Evolutionary conservation across 2,888 invertebrate genomes (phyloP).

Genomic region (Tetragonisca angustula): DNA sequence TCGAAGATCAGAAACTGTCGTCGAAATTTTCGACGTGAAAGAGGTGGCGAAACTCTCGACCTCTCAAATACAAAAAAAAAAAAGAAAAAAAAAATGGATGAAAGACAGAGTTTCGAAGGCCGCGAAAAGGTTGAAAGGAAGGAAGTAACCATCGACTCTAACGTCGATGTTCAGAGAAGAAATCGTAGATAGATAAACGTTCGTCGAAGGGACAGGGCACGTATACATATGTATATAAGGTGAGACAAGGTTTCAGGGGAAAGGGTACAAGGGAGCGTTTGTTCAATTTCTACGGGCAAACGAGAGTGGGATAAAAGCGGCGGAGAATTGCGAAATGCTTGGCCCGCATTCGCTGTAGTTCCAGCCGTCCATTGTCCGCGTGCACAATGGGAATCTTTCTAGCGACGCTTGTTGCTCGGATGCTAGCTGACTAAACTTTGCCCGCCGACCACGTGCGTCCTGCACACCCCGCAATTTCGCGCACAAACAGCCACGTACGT

Average conservation of each 20-base stretch:
- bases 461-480: constrained; percentile 63
- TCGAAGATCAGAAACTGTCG: no score
- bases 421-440: constrained; percentile 70
- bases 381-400: constrained; percentile 74
- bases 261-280: constrained; percentile 48
- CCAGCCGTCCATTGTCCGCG: constrained; percentile 72
- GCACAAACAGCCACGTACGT: constrained; percentile 55
- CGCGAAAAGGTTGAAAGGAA: neutral
- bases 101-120: neutral
- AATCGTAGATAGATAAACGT: constrained; percentile 29
- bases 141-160: neutral
- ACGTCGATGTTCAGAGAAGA: neutral
- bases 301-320: constrained; percentile 55
- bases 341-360: constrained; percentile 66
- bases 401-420: constrained; percentile 72
- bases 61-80: no score
- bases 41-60: neutral
- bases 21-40: neutral
- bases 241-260: constrained; percentile 7
- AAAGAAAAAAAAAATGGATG: no score
- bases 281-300: constrained; percentile 57
- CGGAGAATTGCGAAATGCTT: constrained; percentile 67
- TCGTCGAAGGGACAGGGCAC: constrained; percentile 23
- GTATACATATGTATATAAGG: neutral
- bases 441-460: constrained; percentile 66